Evolutionary conservation across 2,888 invertebrate genomes (phyloP), one percentile per base, ranked within the genome.

Genomic region (Amblyjoppa proteus): DNA sequence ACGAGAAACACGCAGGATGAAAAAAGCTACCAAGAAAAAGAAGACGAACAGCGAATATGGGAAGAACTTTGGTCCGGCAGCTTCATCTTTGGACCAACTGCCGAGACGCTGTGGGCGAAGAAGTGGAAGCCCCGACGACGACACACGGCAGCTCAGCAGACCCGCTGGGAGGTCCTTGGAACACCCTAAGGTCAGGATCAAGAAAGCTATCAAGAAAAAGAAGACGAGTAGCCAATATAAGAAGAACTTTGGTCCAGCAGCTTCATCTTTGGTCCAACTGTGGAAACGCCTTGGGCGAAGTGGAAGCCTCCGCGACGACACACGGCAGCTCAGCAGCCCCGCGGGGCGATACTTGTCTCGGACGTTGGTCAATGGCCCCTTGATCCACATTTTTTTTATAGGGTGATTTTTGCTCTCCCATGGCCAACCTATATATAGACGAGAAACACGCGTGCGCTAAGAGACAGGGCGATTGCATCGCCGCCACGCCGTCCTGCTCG

Each of bases 361-460:
- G 82, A 81, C 81, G 83, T 91, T 90, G 90, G 90, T 91, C 90
- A 91, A 91, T 91, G 90, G 91, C 90, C 90, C 90, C 90, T 90
- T 91, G 91, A 91, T 91, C 91, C 90, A 91, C 88, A 90, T 91
- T 91, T 92, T 91, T 91, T 91, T 91, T 91, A 88, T 83, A 89
- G 90, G 89, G 88, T 90, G 89, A 90, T 91, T 90, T 91, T 90
- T 90, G 89, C 88, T 81, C 90, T 88, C 90, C 90, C 91, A 90
- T 90, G 91, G 91, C 89, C 91, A 90, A 64, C 85, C 89, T 91
- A 90, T 90, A 90, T 90, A 91, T 91, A 84, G 84, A 84, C 16
- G n/a, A 45, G 41, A 90, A 88, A 20, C 20, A 20, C 88, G 83
- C 53, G 73, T 78, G 78, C 83, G 74, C 88, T 88, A 58, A 58